Base-by-base conservation (phyloP, 2,888 invertebrate species). In the Peribatodes rhomboidaria region DNA sequence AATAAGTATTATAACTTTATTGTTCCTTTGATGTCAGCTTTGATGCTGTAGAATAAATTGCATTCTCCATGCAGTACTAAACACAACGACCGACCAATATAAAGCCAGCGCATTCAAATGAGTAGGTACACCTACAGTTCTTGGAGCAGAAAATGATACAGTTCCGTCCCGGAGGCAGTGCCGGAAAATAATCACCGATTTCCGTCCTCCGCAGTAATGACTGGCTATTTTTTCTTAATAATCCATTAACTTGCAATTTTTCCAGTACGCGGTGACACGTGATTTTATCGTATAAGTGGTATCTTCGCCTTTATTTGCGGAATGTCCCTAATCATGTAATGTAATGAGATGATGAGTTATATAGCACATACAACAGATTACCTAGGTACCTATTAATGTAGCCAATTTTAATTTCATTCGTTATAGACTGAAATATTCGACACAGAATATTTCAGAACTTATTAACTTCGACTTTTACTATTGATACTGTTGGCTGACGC, bases 161-260 rank as follows among this genome's bases (percentile, higher is more conserved):
- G 49, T 67, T 65, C 60, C 52, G 58, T 67, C 62, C 14, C 39
- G 20, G 47, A 65, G 49, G 64, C 54, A 59, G 44, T 13, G 46
- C 56, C 70, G 55, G 69, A 52, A 67, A 53, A 59, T 67, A 72
- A 74, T 66, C 70, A 73, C 54, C 72, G 69, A 68, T 73, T 79
- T 80, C 80, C 81, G 78, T 62, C 68, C 62, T 68, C 65, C 33
- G 57, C 65, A 44, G 70, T 68, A 78, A 78, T 73, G 73, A 74
- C 74, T 58, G 71, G 64, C 72, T 72, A 78, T 81, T 83, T 75
- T 71, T 70, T 68, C 76, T 74, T 86, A 82, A 84, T 80, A 70
- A 80, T 71, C 74, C 73, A 78, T 82, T 82, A 77, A 63, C 79
- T 79, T 79, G 81, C 80, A 81, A 79, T 87, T 86, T 87, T 87